These are phyloP conservation scores for Formica exsecta DNA, from an alignment of 1,140 invertebrate genomes.

Conservation along the genomic window DNA sequence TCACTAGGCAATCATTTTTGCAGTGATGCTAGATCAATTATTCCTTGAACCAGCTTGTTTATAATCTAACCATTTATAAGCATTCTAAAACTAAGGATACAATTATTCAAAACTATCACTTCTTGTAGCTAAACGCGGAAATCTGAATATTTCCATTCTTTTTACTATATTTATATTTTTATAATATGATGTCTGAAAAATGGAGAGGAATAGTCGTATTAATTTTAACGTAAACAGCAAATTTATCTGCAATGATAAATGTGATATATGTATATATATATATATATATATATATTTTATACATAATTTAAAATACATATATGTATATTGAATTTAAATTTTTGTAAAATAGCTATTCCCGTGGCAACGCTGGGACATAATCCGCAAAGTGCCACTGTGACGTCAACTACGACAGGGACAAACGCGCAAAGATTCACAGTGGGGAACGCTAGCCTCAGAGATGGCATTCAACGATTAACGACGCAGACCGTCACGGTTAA, in stretches of 20 bases:
- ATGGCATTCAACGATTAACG: slow-evolving; percentile 81
- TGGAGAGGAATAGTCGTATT: too few relatives aligned
- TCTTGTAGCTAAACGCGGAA: neutral
- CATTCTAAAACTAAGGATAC: slow-evolving; percentile 83
- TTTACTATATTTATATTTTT: too few relatives aligned
- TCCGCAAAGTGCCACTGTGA: slow-evolving; percentile 77
- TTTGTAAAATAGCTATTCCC: slow-evolving; percentile 84
- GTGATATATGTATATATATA: too few relatives aligned
- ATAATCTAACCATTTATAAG: slow-evolving; percentile 77
- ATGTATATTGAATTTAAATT: neutral
- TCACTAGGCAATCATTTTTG: slow-evolving; percentile 78
- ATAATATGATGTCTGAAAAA: too few relatives aligned
- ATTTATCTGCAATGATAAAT: too few relatives aligned
- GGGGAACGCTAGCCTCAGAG: slow-evolving; percentile 81
- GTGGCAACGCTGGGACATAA: slow-evolving; percentile 84
- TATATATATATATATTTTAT: neutral
- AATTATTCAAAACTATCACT: slow-evolving; percentile 51
- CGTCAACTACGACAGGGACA: slow-evolving; percentile 79
- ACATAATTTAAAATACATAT: neutral
- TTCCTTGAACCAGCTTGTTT: slow-evolving; percentile 83
- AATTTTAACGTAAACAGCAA: too few relatives aligned
- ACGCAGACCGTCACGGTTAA: slow-evolving; percentile 85
- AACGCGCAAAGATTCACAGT: slow-evolving; percentile 85
- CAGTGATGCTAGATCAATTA: slow-evolving; percentile 82
- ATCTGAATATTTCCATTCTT: too few relatives aligned